phyloP scores from a whole-genome alignment of 1,140 invertebrate species.

The Procambarus clarkii region DNA sequence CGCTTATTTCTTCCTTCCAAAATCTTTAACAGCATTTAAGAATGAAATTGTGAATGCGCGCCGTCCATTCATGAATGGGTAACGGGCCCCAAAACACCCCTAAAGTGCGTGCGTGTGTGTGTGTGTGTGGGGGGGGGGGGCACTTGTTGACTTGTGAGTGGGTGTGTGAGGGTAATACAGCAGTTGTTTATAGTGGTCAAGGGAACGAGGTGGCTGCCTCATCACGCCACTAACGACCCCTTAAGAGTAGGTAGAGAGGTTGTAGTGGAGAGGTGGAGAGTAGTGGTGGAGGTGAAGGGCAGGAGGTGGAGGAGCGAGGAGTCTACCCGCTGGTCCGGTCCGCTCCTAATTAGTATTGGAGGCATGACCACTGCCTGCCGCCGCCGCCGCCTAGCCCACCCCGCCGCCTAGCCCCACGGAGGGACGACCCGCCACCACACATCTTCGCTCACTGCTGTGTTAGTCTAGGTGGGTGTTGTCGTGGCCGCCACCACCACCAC shows the following conservation, averaged over 20 bases:
- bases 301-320: slow-evolving; percentile 15
- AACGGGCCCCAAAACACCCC: too few species aligned
- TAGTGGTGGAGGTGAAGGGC: not conserved
- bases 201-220: too few species aligned
- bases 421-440: slow-evolving; percentile 44
- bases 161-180: too few species aligned
- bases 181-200: too few species aligned
- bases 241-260: too few species aligned
- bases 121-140: too few species aligned
- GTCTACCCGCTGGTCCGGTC: slow-evolving; percentile 28
- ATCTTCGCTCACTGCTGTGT: slow-evolving; percentile 65
- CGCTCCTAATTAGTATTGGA: slow-evolving; percentile 67
- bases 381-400: slow-evolving; percentile 42
- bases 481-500: too few species aligned
- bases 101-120: too few species aligned
- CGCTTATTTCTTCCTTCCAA: not conserved
- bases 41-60: slow-evolving; percentile 31
- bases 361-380: slow-evolving; percentile 69
- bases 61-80: slow-evolving; percentile 6
- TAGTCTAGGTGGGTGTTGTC: slow-evolving; percentile 30
- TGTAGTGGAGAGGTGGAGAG: not conserved
- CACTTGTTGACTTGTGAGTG: too few species aligned
- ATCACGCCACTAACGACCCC: too few species aligned
- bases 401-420: slow-evolving; percentile 33
- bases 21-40: slow-evolving; percentile 29